Evolutionary conservation across 2,113 vertebrate genomes (phyloP).

Genomic region (Spizaetus ornatus): DNA sequence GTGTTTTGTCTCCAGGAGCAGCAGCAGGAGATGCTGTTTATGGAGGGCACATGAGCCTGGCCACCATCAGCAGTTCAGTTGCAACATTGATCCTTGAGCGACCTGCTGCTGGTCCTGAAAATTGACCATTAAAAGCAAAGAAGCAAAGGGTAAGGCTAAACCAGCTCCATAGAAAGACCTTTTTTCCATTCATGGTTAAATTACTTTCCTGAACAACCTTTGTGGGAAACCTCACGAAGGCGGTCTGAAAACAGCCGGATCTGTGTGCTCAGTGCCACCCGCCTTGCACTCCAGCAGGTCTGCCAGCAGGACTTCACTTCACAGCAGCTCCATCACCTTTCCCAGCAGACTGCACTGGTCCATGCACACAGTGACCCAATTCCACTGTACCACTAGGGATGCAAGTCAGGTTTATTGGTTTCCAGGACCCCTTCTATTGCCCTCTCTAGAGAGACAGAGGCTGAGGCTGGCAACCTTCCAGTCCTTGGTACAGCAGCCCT

Average conservation of each 20-base stretch:
- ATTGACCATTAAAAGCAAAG: not conserved
- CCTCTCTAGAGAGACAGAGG: not conserved
- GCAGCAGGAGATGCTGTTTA: not conserved
- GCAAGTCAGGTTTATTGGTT: not conserved
- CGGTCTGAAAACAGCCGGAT: not conserved
- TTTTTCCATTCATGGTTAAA: not conserved
- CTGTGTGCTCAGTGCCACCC: fast-evolving
- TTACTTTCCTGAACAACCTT: not conserved
- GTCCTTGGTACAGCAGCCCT: not conserved
- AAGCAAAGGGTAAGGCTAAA: not conserved
- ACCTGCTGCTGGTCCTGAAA: not conserved
- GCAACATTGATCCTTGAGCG: not conserved
- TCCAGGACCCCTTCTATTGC: not conserved
- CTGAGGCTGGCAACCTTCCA: not conserved
- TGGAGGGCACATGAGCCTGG: fast-evolving
- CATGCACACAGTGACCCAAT: not conserved
- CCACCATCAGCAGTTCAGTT: not conserved
- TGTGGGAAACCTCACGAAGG: not conserved
- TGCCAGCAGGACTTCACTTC: not conserved
- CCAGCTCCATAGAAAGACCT: not conserved
- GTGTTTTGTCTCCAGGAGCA: not conserved
- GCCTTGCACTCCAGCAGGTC: fast-evolving
- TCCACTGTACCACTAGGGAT: not conserved
- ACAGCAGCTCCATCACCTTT: not conserved
- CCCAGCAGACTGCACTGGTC: not conserved